Conservation (phyloP, 2,888 invertebrate species). For the Ophioninae sp. region DNA sequence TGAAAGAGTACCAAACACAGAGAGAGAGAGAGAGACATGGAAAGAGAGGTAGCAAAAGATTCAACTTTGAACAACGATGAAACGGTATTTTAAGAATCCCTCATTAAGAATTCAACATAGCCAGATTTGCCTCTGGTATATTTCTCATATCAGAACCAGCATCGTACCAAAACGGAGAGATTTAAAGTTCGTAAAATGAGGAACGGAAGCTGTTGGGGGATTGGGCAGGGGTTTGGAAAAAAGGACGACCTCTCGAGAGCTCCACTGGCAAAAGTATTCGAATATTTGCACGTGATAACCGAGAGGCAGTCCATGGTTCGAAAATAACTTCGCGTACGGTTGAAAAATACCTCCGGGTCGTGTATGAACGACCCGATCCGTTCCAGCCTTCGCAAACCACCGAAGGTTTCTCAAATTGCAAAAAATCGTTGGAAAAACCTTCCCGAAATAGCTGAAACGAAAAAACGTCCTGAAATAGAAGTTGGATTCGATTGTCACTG, state of each 20-base stretch:
- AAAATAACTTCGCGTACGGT: background rate
- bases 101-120: constrained; percentile 75
- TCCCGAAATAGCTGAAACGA: too few relatives aligned
- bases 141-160: constrained; percentile 56
- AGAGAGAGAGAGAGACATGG: constrained; percentile 2
- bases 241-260: background rate
- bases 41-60: constrained; percentile 15
- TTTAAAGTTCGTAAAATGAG: constrained; percentile 28
- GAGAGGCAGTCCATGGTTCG: background rate
- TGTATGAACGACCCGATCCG: background rate
- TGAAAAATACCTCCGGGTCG: background rate
- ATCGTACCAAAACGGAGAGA: background rate
- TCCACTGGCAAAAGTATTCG: background rate
- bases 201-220: background rate
- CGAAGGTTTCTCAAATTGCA: too few relatives aligned
- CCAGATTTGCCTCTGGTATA: constrained; percentile 62
- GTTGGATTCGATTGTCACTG: too few relatives aligned
- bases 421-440: too few relatives aligned
- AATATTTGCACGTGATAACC: constrained; percentile 3
- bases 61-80: constrained; percentile 45
- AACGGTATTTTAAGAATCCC: constrained; percentile 75
- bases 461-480: too few relatives aligned
- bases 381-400: too few relatives aligned
- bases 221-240: background rate
- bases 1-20: constrained; percentile 2